These are phyloP conservation scores for Dynastes tityus DNA, from an alignment of 2,888 invertebrate species.

Conservation along the genomic window DNA sequence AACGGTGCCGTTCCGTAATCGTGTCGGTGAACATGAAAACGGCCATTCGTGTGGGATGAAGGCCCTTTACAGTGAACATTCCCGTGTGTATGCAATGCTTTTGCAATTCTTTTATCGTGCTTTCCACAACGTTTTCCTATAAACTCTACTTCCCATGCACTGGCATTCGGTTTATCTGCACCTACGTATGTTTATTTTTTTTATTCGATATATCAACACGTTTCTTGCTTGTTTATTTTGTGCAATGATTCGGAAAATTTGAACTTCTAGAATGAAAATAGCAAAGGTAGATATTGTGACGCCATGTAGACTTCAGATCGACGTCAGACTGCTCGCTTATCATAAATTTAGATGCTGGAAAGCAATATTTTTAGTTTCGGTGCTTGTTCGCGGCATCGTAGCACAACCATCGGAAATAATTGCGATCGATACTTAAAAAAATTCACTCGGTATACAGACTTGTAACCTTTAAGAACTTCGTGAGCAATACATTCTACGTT, in stretches of 20 bases:
- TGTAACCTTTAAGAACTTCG: not conserved
- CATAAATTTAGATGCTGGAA: conserved; percentile 24
- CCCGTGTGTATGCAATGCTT: no score
- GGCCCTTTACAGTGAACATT: no score
- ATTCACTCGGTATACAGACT: not conserved
- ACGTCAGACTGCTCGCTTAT: not conserved
- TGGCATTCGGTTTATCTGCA: no score
- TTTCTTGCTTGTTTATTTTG: conserved; percentile 6
- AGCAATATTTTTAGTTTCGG: conserved; percentile 32
- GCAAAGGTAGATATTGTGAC: not conserved
- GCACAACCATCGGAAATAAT: conserved; percentile 23
- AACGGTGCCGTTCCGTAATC: no score
- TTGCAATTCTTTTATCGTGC: no score
- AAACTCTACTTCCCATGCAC: no score
- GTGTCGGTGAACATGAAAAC: no score
- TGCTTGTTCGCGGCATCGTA: conserved; percentile 33
- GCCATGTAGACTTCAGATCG: conserved; percentile 5
- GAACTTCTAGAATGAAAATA: conserved; percentile 14
- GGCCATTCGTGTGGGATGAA: no score
- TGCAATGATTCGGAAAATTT: conserved; percentile 9
- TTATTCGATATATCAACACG: not conserved
- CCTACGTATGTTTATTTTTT: not conserved
- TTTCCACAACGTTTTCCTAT: no score
- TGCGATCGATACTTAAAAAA: conserved; percentile 24
- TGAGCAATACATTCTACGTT: no score